phyloP scores from a whole-genome alignment of 2,888 invertebrate genomes.

The Drosophila phalerata region DNA sequence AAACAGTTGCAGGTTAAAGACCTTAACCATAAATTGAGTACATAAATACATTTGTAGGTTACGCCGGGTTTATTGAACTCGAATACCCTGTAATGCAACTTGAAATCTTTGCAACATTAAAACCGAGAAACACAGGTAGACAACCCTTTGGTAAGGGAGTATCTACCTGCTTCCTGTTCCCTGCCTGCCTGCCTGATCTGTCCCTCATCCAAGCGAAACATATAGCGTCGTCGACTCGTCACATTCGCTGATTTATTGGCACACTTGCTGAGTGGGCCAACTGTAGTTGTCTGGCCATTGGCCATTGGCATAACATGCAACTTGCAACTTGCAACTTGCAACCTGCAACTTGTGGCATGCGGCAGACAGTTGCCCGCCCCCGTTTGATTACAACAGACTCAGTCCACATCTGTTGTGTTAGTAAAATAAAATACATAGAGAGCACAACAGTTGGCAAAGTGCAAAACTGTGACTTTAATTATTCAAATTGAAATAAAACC shows the following conservation, averaged over 20 bases:
- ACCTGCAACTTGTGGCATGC: constrained; percentile 10
- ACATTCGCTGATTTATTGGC: constrained; percentile 78
- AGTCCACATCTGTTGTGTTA: constrained; percentile 23
- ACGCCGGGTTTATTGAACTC: not conserved
- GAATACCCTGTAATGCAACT: not conserved
- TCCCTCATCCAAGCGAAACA: constrained; percentile 1
- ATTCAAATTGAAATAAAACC: constrained; percentile 17
- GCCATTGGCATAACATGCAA: constrained; percentile 42
- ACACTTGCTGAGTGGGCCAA: constrained; percentile 73
- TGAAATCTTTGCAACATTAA: not conserved
- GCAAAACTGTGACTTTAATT: constrained; percentile 20
- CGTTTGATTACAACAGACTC: constrained; percentile 54
- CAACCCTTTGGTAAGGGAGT: not conserved
- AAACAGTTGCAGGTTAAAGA: constrained; percentile 65
- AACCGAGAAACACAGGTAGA: not conserved
- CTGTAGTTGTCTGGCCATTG: constrained; percentile 38
- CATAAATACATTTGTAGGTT: not conserved
- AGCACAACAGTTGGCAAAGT: constrained; percentile 2
- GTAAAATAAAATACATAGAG: not conserved
- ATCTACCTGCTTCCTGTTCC: constrained; percentile 1
- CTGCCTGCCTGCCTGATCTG: not conserved
- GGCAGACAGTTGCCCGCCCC: constrained; percentile 19
- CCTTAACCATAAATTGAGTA: constrained; percentile 44
- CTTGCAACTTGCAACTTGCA: constrained; percentile 5
- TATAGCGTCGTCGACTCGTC: constrained; percentile 38